These are phyloP conservation scores for Neelides folsomi DNA, from an alignment of 2,888 invertebrate genomes.

Conservation along the genomic window DNA sequence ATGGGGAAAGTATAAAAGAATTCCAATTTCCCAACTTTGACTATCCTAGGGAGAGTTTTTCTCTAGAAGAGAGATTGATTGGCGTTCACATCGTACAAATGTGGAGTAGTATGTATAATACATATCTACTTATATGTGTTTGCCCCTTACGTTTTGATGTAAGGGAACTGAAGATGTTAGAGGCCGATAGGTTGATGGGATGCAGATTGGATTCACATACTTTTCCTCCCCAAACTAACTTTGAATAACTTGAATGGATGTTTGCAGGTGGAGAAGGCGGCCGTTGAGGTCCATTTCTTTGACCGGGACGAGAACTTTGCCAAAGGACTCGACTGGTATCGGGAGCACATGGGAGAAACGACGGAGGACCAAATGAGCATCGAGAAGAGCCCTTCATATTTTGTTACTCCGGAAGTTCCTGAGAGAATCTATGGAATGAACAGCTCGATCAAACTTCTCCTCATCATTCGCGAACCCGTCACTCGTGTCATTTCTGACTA, in stretches of 20 bases:
- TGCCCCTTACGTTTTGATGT: too few species aligned
- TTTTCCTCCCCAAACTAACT: neutral
- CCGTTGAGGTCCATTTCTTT: conserved; percentile 93
- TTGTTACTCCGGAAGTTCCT: conserved; percentile 88
- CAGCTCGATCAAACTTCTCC: conserved; percentile 70
- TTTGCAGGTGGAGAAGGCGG: conserved; percentile 71
- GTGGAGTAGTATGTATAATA: too few species aligned
- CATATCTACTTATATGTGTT: too few species aligned
- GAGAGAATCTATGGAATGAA: conserved; percentile 90
- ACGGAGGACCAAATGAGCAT: conserved; percentile 84
- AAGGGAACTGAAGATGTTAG: too few species aligned
- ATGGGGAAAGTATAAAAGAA: too few species aligned
- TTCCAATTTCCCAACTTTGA: too few species aligned
- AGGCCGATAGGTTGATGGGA: neutral
- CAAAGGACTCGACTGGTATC: conserved; percentile 87
- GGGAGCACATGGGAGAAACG: conserved; percentile 85
- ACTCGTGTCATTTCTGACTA: conserved; percentile 93
- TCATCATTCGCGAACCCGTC: conserved; percentile 92
- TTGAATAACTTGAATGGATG: conserved; percentile 15
- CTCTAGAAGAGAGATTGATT: too few species aligned
- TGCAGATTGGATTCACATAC: neutral
- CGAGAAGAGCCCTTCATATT: conserved; percentile 96
- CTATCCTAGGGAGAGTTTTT: too few species aligned
- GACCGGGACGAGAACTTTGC: conserved; percentile 87
- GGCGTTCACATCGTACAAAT: too few species aligned